phyloP scores from a whole-genome alignment of 2,888 invertebrate genomes.

The Artemia sp. region DNA sequence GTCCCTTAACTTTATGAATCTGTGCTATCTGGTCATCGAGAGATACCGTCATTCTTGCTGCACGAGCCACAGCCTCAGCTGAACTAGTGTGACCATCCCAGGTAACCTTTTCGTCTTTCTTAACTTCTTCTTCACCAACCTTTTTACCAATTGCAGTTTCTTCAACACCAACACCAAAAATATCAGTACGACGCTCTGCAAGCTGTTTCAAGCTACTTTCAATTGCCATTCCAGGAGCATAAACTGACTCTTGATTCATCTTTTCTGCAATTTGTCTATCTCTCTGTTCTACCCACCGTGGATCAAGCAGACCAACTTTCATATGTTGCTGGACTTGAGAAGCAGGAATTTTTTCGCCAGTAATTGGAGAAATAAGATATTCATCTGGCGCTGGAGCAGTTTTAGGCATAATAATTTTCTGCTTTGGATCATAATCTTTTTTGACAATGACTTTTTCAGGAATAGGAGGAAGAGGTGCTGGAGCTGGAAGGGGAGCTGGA shows the following conservation, averaged over 20 bases:
- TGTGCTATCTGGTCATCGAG: conserved; percentile 92
- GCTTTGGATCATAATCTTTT: conserved; percentile 89
- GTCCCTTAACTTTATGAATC: conserved; percentile 86
- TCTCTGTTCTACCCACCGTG: conserved; percentile 91
- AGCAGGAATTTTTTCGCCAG: conserved; percentile 90
- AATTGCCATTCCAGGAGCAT: conserved; percentile 66
- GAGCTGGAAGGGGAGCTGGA: conserved; percentile 31
- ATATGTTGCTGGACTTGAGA: conserved; percentile 96
- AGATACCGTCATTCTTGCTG: conserved; percentile 84
- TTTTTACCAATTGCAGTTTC: conserved; percentile 99
- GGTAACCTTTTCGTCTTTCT: conserved; percentile 66
- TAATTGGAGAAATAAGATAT: conserved; percentile 92
- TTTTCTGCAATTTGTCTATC: conserved; percentile 87
- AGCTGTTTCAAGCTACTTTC: conserved; percentile 85
- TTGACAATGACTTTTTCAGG: conserved; percentile 87
- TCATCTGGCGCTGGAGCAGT: conserved; percentile 51
- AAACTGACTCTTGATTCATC: conserved; percentile 71
- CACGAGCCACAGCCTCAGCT: conserved; percentile 84
- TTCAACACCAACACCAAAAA: conserved; percentile 96
- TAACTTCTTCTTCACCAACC: conserved; percentile 58
- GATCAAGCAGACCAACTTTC: conserved; percentile 86
- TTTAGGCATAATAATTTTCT: conserved; percentile 35
- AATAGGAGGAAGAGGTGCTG: conserved; percentile 62
- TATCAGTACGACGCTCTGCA: conserved; percentile 97
- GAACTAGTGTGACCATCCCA: conserved; percentile 98